A percentile compares a stretch with the other conserved stretches of the same genome.
Conservation (phyloP, 2,113 vertebrate genomes). For the Dicentrarchus labrax region DNA sequence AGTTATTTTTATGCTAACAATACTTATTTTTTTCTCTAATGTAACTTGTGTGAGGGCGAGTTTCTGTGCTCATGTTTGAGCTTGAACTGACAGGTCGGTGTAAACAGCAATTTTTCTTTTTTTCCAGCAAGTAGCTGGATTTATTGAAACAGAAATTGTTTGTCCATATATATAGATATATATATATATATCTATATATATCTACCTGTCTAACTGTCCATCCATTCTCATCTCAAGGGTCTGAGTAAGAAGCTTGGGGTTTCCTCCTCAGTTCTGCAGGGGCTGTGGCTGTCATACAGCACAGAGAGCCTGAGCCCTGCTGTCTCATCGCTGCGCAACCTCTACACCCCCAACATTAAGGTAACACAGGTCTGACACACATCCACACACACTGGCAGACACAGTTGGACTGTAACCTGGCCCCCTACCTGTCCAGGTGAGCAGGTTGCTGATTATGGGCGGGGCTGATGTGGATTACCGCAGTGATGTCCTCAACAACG, state of each 20-base stretch:
- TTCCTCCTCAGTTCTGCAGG: slow-evolving; percentile 97
- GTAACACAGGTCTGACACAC: slow-evolving; percentile 37
- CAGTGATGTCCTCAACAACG: slow-evolving; percentile 93
- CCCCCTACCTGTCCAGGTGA: slow-evolving; percentile 85
- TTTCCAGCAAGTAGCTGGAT: background rate
- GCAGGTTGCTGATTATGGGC: slow-evolving; percentile 92
- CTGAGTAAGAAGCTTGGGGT: slow-evolving; percentile 97
- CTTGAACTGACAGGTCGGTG: background rate
- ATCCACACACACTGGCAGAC: background rate
- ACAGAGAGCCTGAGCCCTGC: slow-evolving; percentile 93
- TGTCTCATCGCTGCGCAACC: slow-evolving; percentile 93
- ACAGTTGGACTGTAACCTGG: background rate
- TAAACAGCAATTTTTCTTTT: background rate
- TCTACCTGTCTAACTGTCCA: background rate
- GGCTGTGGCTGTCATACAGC: slow-evolving; percentile 97
- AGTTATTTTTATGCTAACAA: background rate
- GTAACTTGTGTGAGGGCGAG: too few species aligned
- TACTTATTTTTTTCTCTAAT: too few species aligned
- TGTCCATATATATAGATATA: background rate
- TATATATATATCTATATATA: background rate
- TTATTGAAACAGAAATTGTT: background rate
- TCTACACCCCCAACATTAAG: slow-evolving; percentile 96
- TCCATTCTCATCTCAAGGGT: slow-evolving; percentile 82
- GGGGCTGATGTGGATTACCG: slow-evolving; percentile 94
- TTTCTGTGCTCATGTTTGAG: background rate